Evolutionary conservation across 2,888 invertebrate species (phyloP).

Genomic region (Perizoma flavofasciatum): DNA sequence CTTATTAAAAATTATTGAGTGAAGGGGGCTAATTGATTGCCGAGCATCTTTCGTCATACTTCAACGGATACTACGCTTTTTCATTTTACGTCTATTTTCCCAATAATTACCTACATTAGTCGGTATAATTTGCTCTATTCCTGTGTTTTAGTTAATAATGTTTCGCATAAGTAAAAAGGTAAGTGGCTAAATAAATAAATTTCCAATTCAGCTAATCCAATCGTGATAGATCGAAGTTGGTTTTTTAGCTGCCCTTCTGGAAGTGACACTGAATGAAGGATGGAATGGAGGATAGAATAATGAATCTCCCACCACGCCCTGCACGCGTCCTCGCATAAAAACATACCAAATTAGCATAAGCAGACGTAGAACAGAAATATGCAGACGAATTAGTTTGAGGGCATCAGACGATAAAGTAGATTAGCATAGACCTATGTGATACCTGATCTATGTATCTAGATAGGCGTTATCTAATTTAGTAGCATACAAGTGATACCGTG

Average conservation of each 20-base stretch:
- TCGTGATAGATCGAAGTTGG: slow-evolving; percentile 41
- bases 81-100: slow-evolving; percentile 48
- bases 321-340: slow-evolving; percentile 66
- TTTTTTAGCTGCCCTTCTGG: slow-evolving; percentile 53
- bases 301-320: slow-evolving; percentile 61
- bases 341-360: slow-evolving; percentile 64
- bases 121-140: slow-evolving; percentile 1
- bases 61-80: slow-evolving; percentile 25
- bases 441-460: too few relatives aligned
- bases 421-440: neutral
- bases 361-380: slow-evolving; percentile 45
- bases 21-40: slow-evolving; percentile 79
- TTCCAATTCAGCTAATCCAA: slow-evolving; percentile 48
- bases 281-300: slow-evolving; percentile 68
- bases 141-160: slow-evolving; percentile 19
- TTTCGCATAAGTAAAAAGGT: slow-evolving; percentile 8
- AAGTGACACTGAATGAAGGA: slow-evolving; percentile 71
- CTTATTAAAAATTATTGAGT: slow-evolving; percentile 83
- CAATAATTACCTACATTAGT: slow-evolving; percentile 9
- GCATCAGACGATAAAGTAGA: slow-evolving; percentile 8
- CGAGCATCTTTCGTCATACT: slow-evolving; percentile 54
- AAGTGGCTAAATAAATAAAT: slow-evolving; percentile 27
- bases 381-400: slow-evolving; percentile 15
- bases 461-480: too few relatives aligned
- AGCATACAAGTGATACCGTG: too few relatives aligned